Evolutionary conservation across 1,140 invertebrate genomes (phyloP).

Genomic region (Bombus pyrosoma): DNA sequence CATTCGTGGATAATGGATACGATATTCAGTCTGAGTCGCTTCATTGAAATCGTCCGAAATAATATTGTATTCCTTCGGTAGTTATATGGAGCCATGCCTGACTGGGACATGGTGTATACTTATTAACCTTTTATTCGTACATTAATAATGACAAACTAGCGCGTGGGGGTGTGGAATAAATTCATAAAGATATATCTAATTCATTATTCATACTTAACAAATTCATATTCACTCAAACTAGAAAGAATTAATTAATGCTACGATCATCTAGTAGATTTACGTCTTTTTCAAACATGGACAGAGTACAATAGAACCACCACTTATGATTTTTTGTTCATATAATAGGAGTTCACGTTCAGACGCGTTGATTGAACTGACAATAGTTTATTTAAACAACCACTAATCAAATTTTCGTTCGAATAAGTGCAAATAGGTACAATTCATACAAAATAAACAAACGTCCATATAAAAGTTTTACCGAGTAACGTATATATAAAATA

Average conservation of each 20-base stretch:
- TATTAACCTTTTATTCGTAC: background rate
- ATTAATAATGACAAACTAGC: background rate
- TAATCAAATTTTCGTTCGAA: no score
- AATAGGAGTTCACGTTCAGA: no score
- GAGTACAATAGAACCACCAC: no score
- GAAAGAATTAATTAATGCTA: background rate
- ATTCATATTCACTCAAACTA: background rate
- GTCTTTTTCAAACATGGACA: no score
- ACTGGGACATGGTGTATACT: background rate
- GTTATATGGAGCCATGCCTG: no score
- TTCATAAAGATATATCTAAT: background rate
- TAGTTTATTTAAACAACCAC: no score
- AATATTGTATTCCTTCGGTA: background rate
- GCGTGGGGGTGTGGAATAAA: background rate
- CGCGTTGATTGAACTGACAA: no score
- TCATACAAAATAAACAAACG: no score
- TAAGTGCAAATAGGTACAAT: no score
- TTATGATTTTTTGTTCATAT: no score
- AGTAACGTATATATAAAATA: background rate
- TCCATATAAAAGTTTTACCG: no score
- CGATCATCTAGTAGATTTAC: no score
- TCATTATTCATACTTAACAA: background rate
- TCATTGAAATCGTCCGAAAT: background rate
- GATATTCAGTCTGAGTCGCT: background rate
- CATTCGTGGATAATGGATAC: background rate